A percentile compares a stretch with the other conserved stretches of the same genome.
phyloP scores from a whole-genome alignment of 2,113 vertebrate genomes.

The Okapia johnstoni region DNA sequence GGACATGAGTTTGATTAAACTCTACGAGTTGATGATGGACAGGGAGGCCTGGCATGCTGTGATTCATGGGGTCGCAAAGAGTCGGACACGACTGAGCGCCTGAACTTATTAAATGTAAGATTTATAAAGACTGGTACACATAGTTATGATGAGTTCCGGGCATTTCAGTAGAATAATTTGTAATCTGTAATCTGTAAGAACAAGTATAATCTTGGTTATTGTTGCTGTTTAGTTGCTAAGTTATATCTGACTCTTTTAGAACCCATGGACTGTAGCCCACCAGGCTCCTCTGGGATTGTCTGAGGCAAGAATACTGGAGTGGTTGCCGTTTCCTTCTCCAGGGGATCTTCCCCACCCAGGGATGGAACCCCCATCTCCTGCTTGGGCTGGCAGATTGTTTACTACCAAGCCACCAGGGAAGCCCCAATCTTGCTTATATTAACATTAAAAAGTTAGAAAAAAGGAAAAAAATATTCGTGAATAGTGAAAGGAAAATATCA shows the following conservation, averaged over 20 bases:
- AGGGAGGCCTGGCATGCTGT: not conserved
- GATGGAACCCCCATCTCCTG: not conserved
- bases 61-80: not conserved
- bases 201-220: not conserved
- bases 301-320: not conserved
- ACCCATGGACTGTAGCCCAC: not conserved
- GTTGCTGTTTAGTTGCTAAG: not conserved
- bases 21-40: not conserved
- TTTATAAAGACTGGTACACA: not conserved
- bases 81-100: fast-evolving
- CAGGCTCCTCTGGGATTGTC: not conserved
- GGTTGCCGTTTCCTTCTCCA: not conserved
- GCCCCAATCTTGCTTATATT: not conserved
- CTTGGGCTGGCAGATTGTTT: not conserved
- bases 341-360: not conserved
- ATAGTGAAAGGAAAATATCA: not conserved
- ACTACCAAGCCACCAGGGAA: not conserved
- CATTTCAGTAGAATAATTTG: not conserved
- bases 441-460: not conserved
- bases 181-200: not conserved
- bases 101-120: not conserved
- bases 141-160: not conserved
- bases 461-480: not conserved
- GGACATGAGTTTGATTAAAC: not conserved
- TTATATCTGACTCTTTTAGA: not conserved